Percentiles rank a stretch among this genome's conserved stretches.
phyloP scores from a whole-genome alignment of 2,888 invertebrate species.

The Cantharis rufa region DNA sequence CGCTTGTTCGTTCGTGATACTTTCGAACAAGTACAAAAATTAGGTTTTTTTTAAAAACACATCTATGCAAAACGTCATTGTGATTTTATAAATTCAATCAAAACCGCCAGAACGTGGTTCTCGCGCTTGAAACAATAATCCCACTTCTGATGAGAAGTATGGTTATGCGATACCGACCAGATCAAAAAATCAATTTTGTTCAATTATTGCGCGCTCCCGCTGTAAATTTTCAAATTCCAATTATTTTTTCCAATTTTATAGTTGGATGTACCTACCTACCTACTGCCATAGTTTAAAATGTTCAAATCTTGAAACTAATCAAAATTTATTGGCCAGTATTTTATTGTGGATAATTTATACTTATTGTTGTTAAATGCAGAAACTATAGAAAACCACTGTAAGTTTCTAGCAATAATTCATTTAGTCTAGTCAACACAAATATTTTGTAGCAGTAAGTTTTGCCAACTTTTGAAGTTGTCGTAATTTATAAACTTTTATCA shows the following conservation, averaged over 20 bases:
- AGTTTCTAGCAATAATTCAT: background rate
- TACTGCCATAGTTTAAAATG: background rate
- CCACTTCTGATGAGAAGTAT: background rate
- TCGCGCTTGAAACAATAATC: background rate
- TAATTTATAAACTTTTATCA: background rate
- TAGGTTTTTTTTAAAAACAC: background rate
- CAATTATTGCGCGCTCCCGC: background rate
- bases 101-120: background rate
- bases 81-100: background rate
- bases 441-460: background rate
- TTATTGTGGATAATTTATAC: background rate
- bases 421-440: background rate
- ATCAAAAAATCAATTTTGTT: background rate
- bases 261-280: background rate
- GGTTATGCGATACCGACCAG: background rate
- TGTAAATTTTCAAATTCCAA: background rate
- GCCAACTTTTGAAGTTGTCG: background rate
- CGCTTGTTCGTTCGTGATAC: background rate
- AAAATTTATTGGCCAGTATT: background rate
- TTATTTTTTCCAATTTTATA: background rate
- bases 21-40: background rate
- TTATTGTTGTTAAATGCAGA: background rate
- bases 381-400: background rate
- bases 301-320: background rate
- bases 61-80: background rate